Evolutionary conservation across 2,888 invertebrate species (phyloP).

Genomic region (Altica lythri): DNA sequence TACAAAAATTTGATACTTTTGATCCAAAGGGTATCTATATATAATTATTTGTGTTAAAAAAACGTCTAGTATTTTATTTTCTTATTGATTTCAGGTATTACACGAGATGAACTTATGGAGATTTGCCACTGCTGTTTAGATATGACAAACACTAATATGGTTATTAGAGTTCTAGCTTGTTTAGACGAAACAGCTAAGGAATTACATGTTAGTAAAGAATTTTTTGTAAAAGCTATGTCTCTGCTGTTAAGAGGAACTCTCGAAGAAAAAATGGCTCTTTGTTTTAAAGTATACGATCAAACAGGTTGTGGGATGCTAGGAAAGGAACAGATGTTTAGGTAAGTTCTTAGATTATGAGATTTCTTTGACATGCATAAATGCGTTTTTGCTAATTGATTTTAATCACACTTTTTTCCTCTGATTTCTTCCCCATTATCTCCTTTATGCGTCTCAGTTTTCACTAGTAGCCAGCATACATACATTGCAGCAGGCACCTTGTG

Average conservation of each 20-base stretch:
- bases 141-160: conserved; percentile 71
- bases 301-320: conserved; percentile 67
- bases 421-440: too few relatives aligned
- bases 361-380: too few relatives aligned
- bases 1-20: conserved; percentile 53
- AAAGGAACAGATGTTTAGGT: conserved; percentile 59
- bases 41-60: too few relatives aligned
- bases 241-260: conserved; percentile 69
- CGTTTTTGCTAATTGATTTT: too few relatives aligned
- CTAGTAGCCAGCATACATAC: too few relatives aligned
- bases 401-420: too few relatives aligned
- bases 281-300: conserved; percentile 70
- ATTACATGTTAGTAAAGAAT: conserved; percentile 53
- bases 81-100: too few relatives aligned
- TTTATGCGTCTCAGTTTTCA: too few relatives aligned
- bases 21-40: too few relatives aligned
- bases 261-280: conserved; percentile 69
- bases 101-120: conserved; percentile 62
- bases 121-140: conserved; percentile 68
- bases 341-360: too few relatives aligned
- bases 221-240: conserved; percentile 71
- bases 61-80: too few relatives aligned
- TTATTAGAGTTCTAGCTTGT: conserved; percentile 66
- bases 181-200: conserved; percentile 60
- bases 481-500: too few relatives aligned